Evolutionary conservation across 2,797 vertebrate species (phyloP).

Genomic region (Platyrinchus mystaceus): DNA sequence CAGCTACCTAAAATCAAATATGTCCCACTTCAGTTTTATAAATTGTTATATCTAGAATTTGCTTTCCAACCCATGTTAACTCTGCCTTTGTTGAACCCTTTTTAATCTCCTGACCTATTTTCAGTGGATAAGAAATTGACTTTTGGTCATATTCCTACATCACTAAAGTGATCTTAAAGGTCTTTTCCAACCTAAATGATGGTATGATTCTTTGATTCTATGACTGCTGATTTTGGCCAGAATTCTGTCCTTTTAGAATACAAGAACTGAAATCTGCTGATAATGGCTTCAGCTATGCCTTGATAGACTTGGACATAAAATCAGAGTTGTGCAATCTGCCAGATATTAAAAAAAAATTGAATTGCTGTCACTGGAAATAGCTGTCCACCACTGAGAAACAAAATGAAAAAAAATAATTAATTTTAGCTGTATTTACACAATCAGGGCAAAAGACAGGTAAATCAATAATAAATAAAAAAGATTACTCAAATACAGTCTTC

Average conservation of each 20-base stretch:
- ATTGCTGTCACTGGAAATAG: background rate
- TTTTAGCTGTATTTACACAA: background rate
- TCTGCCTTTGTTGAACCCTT: background rate
- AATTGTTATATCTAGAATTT: background rate
- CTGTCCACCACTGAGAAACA: background rate
- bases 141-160: background rate
- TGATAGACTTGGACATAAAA: background rate
- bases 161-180: background rate
- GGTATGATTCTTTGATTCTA: background rate
- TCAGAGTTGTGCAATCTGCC: background rate
- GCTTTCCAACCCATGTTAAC: background rate
- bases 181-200: background rate
- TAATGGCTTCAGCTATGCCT: background rate
- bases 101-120: slow-evolving; percentile 1
- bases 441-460: background rate
- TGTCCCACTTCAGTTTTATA: background rate
- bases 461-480: background rate
- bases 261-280: background rate
- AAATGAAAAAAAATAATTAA: background rate
- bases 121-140: background rate
- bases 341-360: background rate
- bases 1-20: background rate
- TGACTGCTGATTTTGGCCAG: background rate
- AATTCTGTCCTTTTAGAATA: background rate
- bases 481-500: background rate